Conservation (phyloP, 2,113 vertebrate species). For the Trichomycterus rosablanca region DNA sequence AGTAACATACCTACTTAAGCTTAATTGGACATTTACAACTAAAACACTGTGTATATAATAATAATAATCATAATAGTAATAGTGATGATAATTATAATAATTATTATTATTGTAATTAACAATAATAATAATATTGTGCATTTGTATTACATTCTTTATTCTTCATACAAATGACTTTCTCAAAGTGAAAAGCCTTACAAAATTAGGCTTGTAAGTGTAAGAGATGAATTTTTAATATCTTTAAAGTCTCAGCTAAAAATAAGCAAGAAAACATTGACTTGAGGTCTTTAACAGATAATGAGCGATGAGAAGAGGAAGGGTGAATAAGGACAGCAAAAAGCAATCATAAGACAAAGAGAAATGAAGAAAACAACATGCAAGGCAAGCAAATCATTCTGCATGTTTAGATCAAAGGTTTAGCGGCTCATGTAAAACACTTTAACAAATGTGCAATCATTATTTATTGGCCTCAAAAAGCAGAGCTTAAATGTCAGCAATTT, state of each 20-base stretch:
- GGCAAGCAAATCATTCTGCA: constrained; percentile 13
- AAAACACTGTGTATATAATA: too few species aligned
- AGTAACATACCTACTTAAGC: too few species aligned
- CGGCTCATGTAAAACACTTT: constrained; percentile 27
- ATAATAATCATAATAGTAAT: too few species aligned
- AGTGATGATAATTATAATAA: too few species aligned
- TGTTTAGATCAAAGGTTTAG: constrained; percentile 33
- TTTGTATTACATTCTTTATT: too few species aligned
- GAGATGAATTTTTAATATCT: too few species aligned
- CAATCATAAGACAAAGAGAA: constrained; percentile 7
- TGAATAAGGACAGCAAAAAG: constrained; percentile 11
- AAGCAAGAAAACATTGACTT: constrained; percentile 6
- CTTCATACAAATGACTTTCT: too few species aligned
- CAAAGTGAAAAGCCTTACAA: too few species aligned
- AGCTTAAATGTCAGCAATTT: constrained; percentile 33
- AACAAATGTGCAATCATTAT: constrained; percentile 36
- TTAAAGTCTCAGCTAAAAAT: not conserved
- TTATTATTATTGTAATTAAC: too few species aligned
- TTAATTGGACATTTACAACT: too few species aligned
- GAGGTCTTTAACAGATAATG: constrained; percentile 21
- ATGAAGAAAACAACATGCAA: not conserved
- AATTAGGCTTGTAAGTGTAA: too few species aligned
- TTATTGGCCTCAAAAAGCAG: constrained; percentile 17
- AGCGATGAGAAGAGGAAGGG: constrained; percentile 2
- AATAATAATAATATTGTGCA: too few species aligned